phyloP scores from a whole-genome alignment of 2,888 invertebrate genomes.

The Campoplex capitator region DNA sequence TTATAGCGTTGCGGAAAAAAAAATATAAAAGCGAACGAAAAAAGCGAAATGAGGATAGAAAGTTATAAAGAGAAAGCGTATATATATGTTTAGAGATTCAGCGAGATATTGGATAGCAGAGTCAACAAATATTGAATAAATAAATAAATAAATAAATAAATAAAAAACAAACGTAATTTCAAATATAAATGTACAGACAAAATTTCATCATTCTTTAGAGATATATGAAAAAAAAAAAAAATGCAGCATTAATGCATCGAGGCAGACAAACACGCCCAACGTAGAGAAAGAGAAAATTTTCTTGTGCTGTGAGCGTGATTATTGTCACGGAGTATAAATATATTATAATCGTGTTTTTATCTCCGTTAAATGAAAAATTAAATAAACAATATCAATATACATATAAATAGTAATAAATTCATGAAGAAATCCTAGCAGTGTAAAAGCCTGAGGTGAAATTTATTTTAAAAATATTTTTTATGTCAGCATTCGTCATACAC shows the following conservation, averaged over 20 bases:
- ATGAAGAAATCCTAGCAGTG: conserved; percentile 3
- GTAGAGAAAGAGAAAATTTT: conserved; percentile 36
- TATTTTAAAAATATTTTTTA: conserved; percentile 14
- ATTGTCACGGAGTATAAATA: not conserved
- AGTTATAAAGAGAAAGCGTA: conserved; percentile 4
- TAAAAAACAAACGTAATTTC: conserved; percentile 8
- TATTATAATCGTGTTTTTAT: not conserved
- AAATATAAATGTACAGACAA: conserved; percentile 2
- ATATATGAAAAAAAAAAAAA: conserved; percentile 41
- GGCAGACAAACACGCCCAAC: conserved; percentile 49
- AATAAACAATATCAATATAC: conserved; percentile 22
- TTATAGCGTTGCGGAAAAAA: conserved; percentile 9
- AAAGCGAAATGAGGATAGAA: conserved; percentile 36
- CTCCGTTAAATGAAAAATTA: conserved; percentile 22
- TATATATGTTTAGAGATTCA: conserved; percentile 25
- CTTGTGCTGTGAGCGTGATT: conserved; percentile 31
- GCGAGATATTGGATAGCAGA: conserved; percentile 8
- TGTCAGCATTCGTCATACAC: conserved; percentile 31
- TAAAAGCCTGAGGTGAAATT: not conserved
- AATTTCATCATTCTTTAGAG: conserved; percentile 27
- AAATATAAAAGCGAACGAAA: conserved; percentile 35
- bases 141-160: not conserved
- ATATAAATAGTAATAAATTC: conserved; percentile 15
- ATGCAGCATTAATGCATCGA: conserved; percentile 50
- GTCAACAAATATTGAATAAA: conserved; percentile 16